Base-by-base conservation (phyloP, 1,140 invertebrate species). In the Cherax destructor region DNA sequence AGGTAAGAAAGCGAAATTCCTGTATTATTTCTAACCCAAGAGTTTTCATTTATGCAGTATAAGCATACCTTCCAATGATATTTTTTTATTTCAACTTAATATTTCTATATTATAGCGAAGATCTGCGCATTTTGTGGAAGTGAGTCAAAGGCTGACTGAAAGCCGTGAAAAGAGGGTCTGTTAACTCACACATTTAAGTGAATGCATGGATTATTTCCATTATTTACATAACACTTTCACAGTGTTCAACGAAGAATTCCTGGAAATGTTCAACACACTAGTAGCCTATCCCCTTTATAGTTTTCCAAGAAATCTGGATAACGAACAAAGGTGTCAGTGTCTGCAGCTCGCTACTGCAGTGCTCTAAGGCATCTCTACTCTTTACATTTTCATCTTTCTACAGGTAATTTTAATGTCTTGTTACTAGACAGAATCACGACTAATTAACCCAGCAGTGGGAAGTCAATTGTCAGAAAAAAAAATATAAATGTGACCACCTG, bases 1-100 rank as follows among this genome's bases (percentile, higher is more conserved):
- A 89, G 87, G 87, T 89, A 72, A 89, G 87, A 56, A 52, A n/a
- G 41, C 11, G n/a, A 18, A 52, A 47, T 41, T 76, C 83, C n/a
- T 56, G 65, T 59, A 16, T 16, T 41, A 56, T 52, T 49, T 86
- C 65, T 24, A 72, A 49, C 47, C 41, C 52, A 76, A 56, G 69
- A 76, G 83, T 76, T 86, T 86, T 76, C 65, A 86, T n/a, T 83
- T 83, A 56, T 59, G 80, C 69, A 72, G 13, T 76, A 18, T 72
- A 86, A 76, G 76, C 83, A 74, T 69, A 50, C 41, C 21, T n/a
- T 52, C 69, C 47, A 50, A n/a, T 86, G 47, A 52, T 24, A 56
- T n/a, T 76, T 24, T 41, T 50, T 86, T 61, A 69, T 86, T 69
- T 76, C 30, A 56, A 21, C 47, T 76, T 56, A 74, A 74, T 74